Base-by-base conservation (phyloP, 2,888 invertebrate species). In the Ochropacha duplaris region DNA sequence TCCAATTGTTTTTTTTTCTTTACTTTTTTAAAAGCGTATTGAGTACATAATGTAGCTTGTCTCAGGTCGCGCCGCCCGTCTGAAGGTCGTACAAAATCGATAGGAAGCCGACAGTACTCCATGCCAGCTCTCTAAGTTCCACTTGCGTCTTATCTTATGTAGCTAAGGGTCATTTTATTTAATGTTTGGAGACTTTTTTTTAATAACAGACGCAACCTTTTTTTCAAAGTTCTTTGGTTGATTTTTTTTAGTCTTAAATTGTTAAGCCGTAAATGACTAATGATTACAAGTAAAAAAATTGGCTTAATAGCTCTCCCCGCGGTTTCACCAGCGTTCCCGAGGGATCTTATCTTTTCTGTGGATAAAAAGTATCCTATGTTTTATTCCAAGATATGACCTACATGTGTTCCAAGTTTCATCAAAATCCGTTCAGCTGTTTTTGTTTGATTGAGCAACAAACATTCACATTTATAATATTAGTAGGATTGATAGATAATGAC, bases 1-100 rank as follows among this genome's bases (percentile, higher is more conserved):
- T 9, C 28, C 28, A 28, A 28, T 36, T 39, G 6, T 44, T 44
- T 19, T 6, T 19, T 44, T 44, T 19, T 6, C 44, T 44, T 44
- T 36, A 36, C 36, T 44, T 44, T 19, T 44, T 44, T 44, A n/a
- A 9, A 44, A 44, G 6, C 12, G 39, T 14, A 39, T 39, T 6
- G 16, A 19, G 44, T 19, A 16, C 16, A 50, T 50, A 50, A 8
- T 24, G 8, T 14, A 26, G 50, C 28, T 3, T 51, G 16, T 28
- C 26, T 28, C 28, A 26, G n/a, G 28, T 28, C 8, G n/a, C 22
- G 9, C 4, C 16, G 12, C 16, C 16, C 16, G 50, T 51, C 50
- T 51, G 50, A 51, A 51, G 50, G 50, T 51, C 50, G 50, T 4
- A 12, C 6, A 14, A 51, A 51, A 51, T 51, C 50, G 16, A 51